Percentiles rank a stretch among this genome's conserved stretches.
phyloP scores from a whole-genome alignment of 2,888 invertebrate genomes.

The Empis livida region DNA sequence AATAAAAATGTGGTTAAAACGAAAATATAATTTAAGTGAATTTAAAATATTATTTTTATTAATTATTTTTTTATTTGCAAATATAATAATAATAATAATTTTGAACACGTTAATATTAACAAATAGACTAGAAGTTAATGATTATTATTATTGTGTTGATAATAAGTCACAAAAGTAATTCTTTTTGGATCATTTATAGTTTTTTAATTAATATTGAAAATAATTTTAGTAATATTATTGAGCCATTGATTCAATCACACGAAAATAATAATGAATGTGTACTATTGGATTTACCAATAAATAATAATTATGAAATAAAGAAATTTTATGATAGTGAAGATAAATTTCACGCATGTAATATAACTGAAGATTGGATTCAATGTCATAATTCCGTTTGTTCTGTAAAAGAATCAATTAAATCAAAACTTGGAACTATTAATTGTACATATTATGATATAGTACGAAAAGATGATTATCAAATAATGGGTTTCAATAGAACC shows the following conservation, averaged over 20 bases:
- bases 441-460: constrained; percentile 56
- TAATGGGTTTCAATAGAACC: constrained; percentile 40
- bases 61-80: no score
- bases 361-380: constrained; percentile 60
- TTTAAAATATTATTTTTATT: no score
- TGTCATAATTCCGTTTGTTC: constrained; percentile 40
- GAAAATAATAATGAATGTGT: constrained; percentile 44
- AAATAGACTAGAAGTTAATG: no score
- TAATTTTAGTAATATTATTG: constrained; percentile 35
- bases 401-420: constrained; percentile 27
- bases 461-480: constrained; percentile 49
- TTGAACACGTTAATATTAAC: no score
- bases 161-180: no score
- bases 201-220: no score
- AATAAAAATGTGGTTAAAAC: no score
- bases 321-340: constrained; percentile 52
- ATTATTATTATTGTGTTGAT: no score
- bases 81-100: no score
- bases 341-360: constrained; percentile 44
- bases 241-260: constrained; percentile 35
- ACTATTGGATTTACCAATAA: constrained; percentile 49
- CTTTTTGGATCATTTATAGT: no score
- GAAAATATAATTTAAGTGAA: no score
- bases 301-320: constrained; percentile 57
- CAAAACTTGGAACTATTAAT: constrained; percentile 29